A percentile compares a stretch with the other conserved stretches of the same genome.
These are phyloP conservation scores for Lasaia peninsularis DNA, from an alignment of 1,140 invertebrate species.

Conservation along the genomic window DNA sequence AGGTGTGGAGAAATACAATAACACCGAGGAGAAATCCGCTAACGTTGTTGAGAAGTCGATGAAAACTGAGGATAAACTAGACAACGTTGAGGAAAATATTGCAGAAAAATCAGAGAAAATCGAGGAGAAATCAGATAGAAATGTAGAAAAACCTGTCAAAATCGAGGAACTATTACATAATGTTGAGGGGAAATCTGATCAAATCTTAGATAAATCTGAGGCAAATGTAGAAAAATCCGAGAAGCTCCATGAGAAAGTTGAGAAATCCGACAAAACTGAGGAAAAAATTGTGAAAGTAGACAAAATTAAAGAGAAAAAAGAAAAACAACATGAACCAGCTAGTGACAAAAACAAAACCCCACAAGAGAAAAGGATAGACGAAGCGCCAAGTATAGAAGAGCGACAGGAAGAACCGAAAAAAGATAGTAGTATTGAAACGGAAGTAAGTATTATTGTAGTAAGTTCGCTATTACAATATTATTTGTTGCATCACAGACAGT, in stretches of 20 bases:
- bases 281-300: constrained; percentile 4
- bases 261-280: not conserved
- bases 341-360: not conserved
- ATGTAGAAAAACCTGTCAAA: not conserved
- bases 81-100: too few species aligned
- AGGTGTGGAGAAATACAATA: not conserved
- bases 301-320: constrained; percentile 11
- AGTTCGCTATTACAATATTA: not conserved
- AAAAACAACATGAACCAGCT: not conserved
- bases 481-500: not conserved
- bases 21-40: not conserved
- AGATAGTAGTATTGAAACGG: not conserved
- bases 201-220: not conserved
- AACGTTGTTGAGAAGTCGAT: too few species aligned
- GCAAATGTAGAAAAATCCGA: constrained; percentile 10
- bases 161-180: not conserved
- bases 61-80: not conserved
- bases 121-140: constrained; percentile 22
- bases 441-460: too few species aligned
- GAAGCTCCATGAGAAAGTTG: constrained; percentile 11
- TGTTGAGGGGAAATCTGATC: not conserved
- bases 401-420: constrained; percentile 1
- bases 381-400: constrained; percentile 58
- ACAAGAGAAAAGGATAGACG: constrained; percentile 23
- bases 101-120: not conserved